A percentile compares a stretch with the other conserved stretches of the same genome.
These are phyloP conservation scores for Heterochromis multidens DNA, from an alignment of 2,113 vertebrate species.

Conservation along the genomic window DNA sequence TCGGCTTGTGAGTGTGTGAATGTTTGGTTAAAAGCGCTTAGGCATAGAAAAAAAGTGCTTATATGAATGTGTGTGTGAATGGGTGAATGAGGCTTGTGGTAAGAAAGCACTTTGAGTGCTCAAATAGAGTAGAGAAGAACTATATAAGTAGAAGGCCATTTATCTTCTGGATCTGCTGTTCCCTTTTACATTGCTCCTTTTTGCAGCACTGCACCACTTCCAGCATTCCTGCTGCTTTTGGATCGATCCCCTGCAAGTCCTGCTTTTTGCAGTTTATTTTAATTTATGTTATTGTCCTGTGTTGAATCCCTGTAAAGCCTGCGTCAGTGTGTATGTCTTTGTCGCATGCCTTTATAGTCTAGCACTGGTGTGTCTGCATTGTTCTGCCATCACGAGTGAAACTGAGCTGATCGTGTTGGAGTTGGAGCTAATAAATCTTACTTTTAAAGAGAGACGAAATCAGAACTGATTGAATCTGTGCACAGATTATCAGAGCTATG, in stretches of 20 bases:
- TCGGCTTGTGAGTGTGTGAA: not conserved
- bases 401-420: too few relatives aligned
- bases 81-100: too few relatives aligned
- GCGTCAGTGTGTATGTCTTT: fast-evolving
- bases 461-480: not conserved
- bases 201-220: not conserved
- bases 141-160: too few relatives aligned
- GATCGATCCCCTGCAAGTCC: too few relatives aligned
- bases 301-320: fast-evolving
- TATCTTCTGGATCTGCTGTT: not conserved
- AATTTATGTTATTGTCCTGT: too few relatives aligned
- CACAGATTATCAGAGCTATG: not conserved
- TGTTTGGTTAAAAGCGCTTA: not conserved
- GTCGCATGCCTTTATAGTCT: not conserved
- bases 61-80: not conserved
- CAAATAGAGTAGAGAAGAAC: too few relatives aligned
- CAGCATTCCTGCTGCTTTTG: too few relatives aligned
- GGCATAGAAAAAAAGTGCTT: not conserved
- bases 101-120: too few relatives aligned
- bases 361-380: fast-evolving
- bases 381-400: too few relatives aligned
- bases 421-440: too few relatives aligned
- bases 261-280: too few relatives aligned
- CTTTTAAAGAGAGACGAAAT: too few relatives aligned
- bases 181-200: fast-evolving